Evolutionary conservation across 23 tunicate genomes (phyloP), one percentile per base, ranked within the genome.

Genomic region (Trididemnum clinides): DNA sequence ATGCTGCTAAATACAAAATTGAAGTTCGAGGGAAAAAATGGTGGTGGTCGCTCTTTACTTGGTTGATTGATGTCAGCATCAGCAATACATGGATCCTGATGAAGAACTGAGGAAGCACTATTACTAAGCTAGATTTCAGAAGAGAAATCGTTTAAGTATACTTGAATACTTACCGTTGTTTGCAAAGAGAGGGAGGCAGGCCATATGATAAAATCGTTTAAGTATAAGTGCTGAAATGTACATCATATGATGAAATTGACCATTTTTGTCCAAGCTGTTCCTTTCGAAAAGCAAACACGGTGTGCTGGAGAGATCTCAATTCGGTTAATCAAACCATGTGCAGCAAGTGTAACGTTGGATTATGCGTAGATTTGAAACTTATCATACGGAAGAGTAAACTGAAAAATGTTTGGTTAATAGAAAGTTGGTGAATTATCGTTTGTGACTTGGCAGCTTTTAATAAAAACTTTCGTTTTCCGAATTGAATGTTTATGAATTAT

Each of bases 51-150:
- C 6, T 66, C 6, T 66, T 66, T 32, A 66, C 75, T 2, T 66
- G 75, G 75, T 31, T 66, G 37, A 66, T 66, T 66, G 75, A 66
- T 37, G 75, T 32, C 36, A 66, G 75, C 37, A 66, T 66, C 37
- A 30, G 31, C 36, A 66, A 66, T 23, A 37, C 75, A 4, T 66
- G 75, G 75, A 66, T 29, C 31, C 22, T 66, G 37, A 32, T 32
- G 75, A 66, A 32, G 31, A 29, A 10, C 37, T 29, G 37, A 10
- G 75, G 75, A 20, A 66, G 37, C 36, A 66, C 19, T 23, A 66
- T 66, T 5, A 6, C 36, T 28, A 36, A 28, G 75, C 31, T 66
- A 4, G 12, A 66, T 30, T 66, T 66, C 37, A 10, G 6, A n/a
- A 10, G 75, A 66, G 37, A 66, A 3, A 66, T 66, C n/a, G 75